Evolutionary conservation across 2,888 invertebrate genomes (phyloP).

Genomic region (Opisthograptis luteolata): DNA sequence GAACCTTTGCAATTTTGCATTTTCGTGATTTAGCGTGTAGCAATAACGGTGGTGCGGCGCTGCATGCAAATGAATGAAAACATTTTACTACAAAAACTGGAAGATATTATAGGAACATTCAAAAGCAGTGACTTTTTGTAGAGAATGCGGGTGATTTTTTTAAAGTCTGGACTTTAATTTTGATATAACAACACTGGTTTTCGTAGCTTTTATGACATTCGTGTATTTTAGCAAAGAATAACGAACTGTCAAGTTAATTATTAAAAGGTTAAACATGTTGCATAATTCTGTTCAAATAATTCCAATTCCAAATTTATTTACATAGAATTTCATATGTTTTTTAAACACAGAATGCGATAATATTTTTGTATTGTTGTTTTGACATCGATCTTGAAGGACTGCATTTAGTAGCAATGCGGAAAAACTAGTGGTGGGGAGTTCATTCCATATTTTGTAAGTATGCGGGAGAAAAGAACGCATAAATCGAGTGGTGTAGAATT

Average conservation of each 20-base stretch:
- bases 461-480: too few relatives aligned
- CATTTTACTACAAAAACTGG: constrained; percentile 36
- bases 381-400: too few relatives aligned
- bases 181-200: constrained; percentile 10
- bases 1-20: constrained; percentile 54
- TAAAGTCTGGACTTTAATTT: constrained; percentile 28
- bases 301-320: too few relatives aligned
- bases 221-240: background rate
- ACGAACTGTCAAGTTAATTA: too few relatives aligned
- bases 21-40: constrained; percentile 51
- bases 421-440: too few relatives aligned
- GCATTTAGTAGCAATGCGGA: too few relatives aligned
- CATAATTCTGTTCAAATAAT: too few relatives aligned
- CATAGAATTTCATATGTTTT: too few relatives aligned
- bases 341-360: too few relatives aligned
- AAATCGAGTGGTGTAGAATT: too few relatives aligned
- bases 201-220: constrained; percentile 2
- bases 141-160: constrained; percentile 31
- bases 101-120: constrained; percentile 33
- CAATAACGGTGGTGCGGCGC: constrained; percentile 32
- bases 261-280: background rate
- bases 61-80: constrained; percentile 45
- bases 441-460: too few relatives aligned
- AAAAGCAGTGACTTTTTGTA: constrained; percentile 23
- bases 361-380: too few relatives aligned